Percentiles rank a stretch among this genome's conserved stretches.
phyloP scores from a whole-genome alignment of 2,113 vertebrate species.

The Melanotaenia duboulayi region DNA sequence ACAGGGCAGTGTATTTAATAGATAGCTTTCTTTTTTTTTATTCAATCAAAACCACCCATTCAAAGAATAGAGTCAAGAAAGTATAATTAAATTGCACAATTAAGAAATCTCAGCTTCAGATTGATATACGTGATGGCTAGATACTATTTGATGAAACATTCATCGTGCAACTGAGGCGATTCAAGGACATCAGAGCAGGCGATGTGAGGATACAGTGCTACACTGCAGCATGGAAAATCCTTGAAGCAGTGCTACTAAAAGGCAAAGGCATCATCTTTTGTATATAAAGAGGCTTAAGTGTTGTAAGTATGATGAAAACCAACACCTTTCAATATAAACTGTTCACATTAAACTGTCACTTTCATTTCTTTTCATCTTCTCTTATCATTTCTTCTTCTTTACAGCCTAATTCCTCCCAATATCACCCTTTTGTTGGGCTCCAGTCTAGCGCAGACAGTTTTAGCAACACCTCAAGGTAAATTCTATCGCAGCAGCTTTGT shows the following conservation, averaged over 20 bases:
- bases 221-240: background rate
- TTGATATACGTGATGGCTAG: background rate
- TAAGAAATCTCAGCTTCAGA: background rate
- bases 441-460: constrained; percentile 14
- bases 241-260: background rate
- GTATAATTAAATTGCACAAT: background rate
- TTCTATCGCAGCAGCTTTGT: constrained; percentile 12
- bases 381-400: background rate
- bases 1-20: background rate
- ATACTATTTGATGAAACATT: background rate
- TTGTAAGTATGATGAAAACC: background rate
- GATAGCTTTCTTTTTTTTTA: background rate
- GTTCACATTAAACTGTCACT: background rate
- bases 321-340: background rate
- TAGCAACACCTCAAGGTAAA: constrained; percentile 58
- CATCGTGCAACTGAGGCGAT: background rate
- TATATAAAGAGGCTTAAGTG: background rate
- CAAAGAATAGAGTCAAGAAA: background rate
- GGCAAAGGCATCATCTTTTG: background rate
- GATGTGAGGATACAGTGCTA: background rate
- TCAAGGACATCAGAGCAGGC: background rate
- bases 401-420: background rate
- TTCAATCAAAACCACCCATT: too few species aligned
- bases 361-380: background rate
- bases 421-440: constrained; percentile 27